A percentile compares a stretch with the other conserved stretches of the same genome.
These are phyloP conservation scores for Phymorhynchus buccinoides DNA, from an alignment of 1,140 invertebrate species.

Conservation along the genomic window DNA sequence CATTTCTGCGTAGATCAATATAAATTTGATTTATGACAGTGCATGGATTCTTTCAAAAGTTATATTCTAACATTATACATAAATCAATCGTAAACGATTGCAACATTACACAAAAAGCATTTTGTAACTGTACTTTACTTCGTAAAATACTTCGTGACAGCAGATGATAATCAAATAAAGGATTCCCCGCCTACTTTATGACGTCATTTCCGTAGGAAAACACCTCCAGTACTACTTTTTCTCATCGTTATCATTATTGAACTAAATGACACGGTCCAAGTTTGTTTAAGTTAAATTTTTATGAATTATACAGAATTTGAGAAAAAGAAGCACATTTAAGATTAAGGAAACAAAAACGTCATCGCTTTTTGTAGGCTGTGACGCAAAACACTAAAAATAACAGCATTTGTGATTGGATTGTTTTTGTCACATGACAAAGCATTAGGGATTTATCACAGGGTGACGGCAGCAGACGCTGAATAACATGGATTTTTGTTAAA, in stretches of 20 bases:
- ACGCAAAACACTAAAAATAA: slow-evolving; percentile 1
- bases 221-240: slow-evolving; percentile 31
- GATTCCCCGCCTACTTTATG: slow-evolving; percentile 65
- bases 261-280: not conserved
- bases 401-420: not conserved
- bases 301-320: not conserved
- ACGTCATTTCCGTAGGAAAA: slow-evolving; percentile 61
- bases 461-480: not conserved
- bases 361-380: not conserved
- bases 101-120: not conserved
- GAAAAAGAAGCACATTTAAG: not conserved
- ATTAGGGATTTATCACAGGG: not conserved
- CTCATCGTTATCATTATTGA: not conserved
- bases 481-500: not conserved
- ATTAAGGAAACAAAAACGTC: not conserved
- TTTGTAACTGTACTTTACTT: slow-evolving; percentile 2
- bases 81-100: not conserved
- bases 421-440: not conserved
- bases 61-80: not conserved
- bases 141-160: slow-evolving; percentile 1
- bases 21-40: not conserved
- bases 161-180: slow-evolving; percentile 55
- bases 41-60: not conserved
- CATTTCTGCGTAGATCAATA: slow-evolving; percentile 22
- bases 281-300: not conserved